phyloP scores from a whole-genome alignment of 1,140 invertebrate genomes.

The Apis dorsata region DNA sequence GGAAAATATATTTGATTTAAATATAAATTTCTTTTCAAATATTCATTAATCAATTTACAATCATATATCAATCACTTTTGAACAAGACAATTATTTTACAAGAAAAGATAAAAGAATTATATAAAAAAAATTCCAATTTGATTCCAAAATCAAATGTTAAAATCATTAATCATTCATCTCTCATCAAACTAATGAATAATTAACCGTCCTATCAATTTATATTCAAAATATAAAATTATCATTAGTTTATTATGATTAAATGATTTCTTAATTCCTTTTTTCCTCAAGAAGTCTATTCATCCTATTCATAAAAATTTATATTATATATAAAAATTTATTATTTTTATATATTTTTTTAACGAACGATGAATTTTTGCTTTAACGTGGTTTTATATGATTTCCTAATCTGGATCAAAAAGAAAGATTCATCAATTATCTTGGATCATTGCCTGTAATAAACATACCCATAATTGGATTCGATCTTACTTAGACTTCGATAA shows the following conservation, averaged over 20 bases:
- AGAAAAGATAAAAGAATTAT: no score
- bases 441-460: slow-evolving; percentile 33
- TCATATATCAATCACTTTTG: not conserved
- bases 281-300: not conserved
- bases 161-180: not conserved
- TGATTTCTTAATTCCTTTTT: not conserved
- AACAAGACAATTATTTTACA: no score
- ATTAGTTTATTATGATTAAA: not conserved
- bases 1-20: not conserved
- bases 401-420: slow-evolving; percentile 24
- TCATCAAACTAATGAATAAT: not conserved
- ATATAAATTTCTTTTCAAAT: not conserved
- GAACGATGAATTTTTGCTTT: not conserved
- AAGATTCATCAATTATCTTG: slow-evolving; percentile 17
- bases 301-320: not conserved
- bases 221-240: not conserved
- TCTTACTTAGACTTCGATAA: not conserved
- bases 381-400: not conserved
- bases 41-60: not conserved
- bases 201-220: not conserved
- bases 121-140: not conserved
- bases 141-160: not conserved
- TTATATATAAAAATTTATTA: not conserved
- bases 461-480: slow-evolving; percentile 12
- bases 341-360: not conserved